Evolutionary conservation across 2,888 invertebrate species (phyloP), one percentile per base, ranked within the genome.

Genomic region (Drosophila quinaria): DNA sequence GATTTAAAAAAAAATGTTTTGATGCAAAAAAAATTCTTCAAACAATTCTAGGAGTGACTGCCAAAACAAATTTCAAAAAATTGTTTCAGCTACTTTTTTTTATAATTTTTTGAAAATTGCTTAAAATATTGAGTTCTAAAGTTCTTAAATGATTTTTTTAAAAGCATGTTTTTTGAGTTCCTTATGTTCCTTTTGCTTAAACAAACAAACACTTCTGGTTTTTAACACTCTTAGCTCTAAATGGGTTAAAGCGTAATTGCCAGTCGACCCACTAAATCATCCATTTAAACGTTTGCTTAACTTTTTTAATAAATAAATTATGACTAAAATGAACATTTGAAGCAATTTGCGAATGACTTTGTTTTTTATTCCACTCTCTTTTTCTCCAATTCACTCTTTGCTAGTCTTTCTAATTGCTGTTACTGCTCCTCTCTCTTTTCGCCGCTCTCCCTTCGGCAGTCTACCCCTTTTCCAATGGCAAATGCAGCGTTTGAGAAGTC

Each of bases 401-500:
- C 22, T 61, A 54, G 54, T 74, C 47, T 67, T 51, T 67, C 42
- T 78, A 67, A 74, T 67, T 78, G 74, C 46, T 31, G 58, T 41
- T 50, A 42, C 46, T 41, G 17, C 22, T 19, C 4, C 29, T 11
- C 13, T 29, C 6, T 17, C 25, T n/a, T n/a, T 33, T 3, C 22
- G 3, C 22, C 22, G 22, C 13, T 29, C 6, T 17, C 25, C 22
- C 39, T 4, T 37, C 11, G 0, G 3, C 11, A 13, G 11, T 31
- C 31, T 17, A 13, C 11, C 33, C 33, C 4, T 5, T 13, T 9
- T 15, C 31, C 22, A 3, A 11, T 15, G 33, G 29, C 56, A 60
- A 78, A 52, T 50, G 60, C 64, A 29, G 54, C 70, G 49, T 88
- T 79, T 68, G 65, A 72, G 70, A 75, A 82, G 76, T 79, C 89